Base-by-base conservation (phyloP, 2,888 invertebrate genomes). In the Agrochola circellaris region DNA sequence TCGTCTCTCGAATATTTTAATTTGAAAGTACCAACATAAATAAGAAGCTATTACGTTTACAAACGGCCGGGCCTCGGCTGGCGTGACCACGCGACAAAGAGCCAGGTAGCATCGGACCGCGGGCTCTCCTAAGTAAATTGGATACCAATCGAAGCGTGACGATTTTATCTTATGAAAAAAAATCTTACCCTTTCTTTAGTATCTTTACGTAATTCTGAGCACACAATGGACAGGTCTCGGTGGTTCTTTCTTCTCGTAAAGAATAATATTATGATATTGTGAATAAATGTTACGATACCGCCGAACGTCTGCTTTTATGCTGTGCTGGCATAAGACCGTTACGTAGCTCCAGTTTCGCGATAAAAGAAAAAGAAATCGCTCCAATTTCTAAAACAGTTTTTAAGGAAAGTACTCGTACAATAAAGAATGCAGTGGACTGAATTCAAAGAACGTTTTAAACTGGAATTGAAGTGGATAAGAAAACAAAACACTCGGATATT, bases 81-180 rank as follows among this genome's bases (percentile, higher is more conserved):
- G 93, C 95, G 94, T 95, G 94, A 95, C 94, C 91, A 92, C 90
- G 93, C 91, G 94, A 95, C 95, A 95, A 95, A 93, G 93, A 88
- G 85, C 90, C 93, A 93, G 93, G 93, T 93, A 93, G 89, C 90
- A 79, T 87, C 88, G 86, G 89, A 89, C 90, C 91, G 91, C 91
- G 90, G 93, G 88, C 91, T 93, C 91, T 90, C 89, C 91, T 91
- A 91, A 93, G 92, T 95, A 95, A 95, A 95, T 95, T 95, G 95
- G 95, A 95, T 94, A 93, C 90, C 94, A 91, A 95, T 93, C 93
- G 93, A 92, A 93, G 92, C 95, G 92, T 95, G 93, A 95, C 95
- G 93, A 92, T 94, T 94, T 93, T 89, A 93, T 94, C 91, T 92
- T 75, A 93, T 91, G 92, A 92, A 95, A 94, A 42, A 95, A 94